phyloP scores from a whole-genome alignment of 2,113 vertebrate species.

The Salvelinus fontinalis region DNA sequence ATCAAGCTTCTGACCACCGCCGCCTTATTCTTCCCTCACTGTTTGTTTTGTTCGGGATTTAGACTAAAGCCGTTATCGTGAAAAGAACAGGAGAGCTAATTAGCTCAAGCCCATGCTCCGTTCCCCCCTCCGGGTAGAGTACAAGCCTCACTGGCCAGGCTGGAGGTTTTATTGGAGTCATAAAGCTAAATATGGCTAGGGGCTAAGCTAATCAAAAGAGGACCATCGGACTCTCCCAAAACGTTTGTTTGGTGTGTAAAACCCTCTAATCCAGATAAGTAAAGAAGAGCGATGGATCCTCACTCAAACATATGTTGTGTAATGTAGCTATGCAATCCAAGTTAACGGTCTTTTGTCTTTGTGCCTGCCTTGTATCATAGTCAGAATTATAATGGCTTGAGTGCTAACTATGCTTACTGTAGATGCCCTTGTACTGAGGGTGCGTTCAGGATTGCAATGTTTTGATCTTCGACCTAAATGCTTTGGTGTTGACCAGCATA shows the following conservation, averaged over 20 bases:
- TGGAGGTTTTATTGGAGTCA: constrained; percentile 6
- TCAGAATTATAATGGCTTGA: neutral
- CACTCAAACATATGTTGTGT: no score
- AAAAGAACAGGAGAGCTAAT: constrained; percentile 50
- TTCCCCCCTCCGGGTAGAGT: constrained; percentile 40
- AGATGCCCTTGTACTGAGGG: neutral
- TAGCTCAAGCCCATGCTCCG: constrained; percentile 35
- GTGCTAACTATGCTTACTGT: neutral
- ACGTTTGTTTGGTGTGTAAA: no score
- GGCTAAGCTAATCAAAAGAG: neutral
- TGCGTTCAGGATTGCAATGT: neutral
- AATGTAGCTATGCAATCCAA: neutral
- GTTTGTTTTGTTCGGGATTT: constrained; percentile 55
- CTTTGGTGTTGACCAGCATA: neutral
- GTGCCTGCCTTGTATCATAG: neutral
- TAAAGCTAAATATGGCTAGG: constrained; percentile 16
- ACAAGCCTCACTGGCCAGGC: constrained; percentile 1
- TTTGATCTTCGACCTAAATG: neutral
- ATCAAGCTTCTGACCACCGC: constrained; percentile 20
- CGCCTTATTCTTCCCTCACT: constrained; percentile 25
- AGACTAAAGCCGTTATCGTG: constrained; percentile 55
- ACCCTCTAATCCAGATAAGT: no score
- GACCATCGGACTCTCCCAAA: no score
- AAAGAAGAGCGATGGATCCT: no score
- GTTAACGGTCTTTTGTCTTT: neutral